These are phyloP conservation scores for Mactromeris polynyma DNA, from an alignment of 2,888 invertebrate genomes.

Conservation along the genomic window DNA sequence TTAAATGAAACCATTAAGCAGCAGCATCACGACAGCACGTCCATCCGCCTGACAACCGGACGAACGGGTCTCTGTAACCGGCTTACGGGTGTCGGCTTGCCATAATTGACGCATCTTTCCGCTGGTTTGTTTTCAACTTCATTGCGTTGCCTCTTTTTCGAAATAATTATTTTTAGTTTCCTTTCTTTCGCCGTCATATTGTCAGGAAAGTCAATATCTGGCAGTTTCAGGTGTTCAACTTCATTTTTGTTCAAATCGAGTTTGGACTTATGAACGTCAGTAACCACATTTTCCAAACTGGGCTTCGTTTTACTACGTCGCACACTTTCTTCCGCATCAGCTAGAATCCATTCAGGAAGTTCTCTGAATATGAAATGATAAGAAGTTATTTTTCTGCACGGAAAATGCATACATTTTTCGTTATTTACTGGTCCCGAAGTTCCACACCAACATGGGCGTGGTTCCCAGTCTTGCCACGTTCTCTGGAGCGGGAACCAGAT, in stretches of 20 bases:
- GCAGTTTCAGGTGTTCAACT: slow-evolving; percentile 18
- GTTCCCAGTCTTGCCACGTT: slow-evolving; percentile 45
- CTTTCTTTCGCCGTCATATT: slow-evolving; percentile 54
- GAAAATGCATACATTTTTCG: slow-evolving; percentile 53
- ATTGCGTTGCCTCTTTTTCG: slow-evolving; percentile 52
- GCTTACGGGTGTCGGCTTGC: slow-evolving; percentile 68
- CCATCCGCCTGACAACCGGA: slow-evolving; percentile 48
- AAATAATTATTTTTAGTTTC: slow-evolving; percentile 53
- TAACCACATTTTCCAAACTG: too few relatives aligned
- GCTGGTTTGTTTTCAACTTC: slow-evolving; percentile 67
- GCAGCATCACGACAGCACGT: slow-evolving; percentile 12
- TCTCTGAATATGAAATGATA: slow-evolving; percentile 59
- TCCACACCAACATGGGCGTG: slow-evolving; percentile 56
- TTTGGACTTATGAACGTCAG: neutral
- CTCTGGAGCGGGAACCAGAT: slow-evolving; percentile 56
- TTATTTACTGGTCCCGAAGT: slow-evolving; percentile 25
- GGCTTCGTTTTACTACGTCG: slow-evolving; percentile 20
- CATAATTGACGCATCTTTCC: slow-evolving; percentile 71
- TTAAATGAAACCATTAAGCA: too few relatives aligned
- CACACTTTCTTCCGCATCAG: slow-evolving; percentile 49
- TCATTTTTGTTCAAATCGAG: neutral
- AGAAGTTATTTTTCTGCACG: slow-evolving; percentile 54
- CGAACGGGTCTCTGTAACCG: slow-evolving; percentile 67
- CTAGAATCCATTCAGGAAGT: slow-evolving; percentile 45
- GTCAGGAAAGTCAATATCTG: slow-evolving; percentile 40